Base-by-base conservation (phyloP, 2,113 vertebrate genomes). In the Riparia riparia region DNA sequence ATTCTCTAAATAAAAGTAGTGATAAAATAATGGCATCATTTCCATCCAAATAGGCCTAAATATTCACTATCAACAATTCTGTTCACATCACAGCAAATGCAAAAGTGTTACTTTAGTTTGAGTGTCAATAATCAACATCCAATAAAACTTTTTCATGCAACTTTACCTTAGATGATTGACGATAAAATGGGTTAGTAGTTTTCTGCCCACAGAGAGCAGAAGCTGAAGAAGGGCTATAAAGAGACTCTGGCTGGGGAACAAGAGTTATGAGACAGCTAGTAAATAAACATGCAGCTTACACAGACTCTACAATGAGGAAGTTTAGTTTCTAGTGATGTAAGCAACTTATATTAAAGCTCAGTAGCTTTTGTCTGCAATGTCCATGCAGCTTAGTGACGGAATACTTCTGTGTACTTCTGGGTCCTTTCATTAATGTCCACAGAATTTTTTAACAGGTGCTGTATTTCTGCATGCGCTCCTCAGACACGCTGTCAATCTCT, bases 141-240 rank as follows among this genome's bases (percentile, higher is more conserved):
- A 94, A 51, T 1, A 96, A 41, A 82, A 44, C 14, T 93, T 95
- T 90, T 95, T 76, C 94, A 96, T 97, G 95, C 93, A 94, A 96
- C 82, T 97, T 98, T 98, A 98, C 97, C 98, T 98, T 97, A 89
- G 95, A 90, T 66, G 96, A 93, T 87, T 79, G 96, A 96, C 21
- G 94, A 93, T 96, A 98, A 97, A 98, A 98, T 93, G 97, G 95
- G 96, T 98, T 97, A 97, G 97, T 97, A 98, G 96, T 50, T 84
- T 97, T 97, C 97, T 98, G 97, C 97, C 94, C 97, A 97, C 96
- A 93, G 93, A 97, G 89, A 71, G 97, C 97, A 83, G 98, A 97
- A 88, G 97, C 82, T 88, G 97, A 95, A 96, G 97, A 86, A 97
- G 97, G 95, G 76, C 93, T 98, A 97, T 93, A 97, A 74, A 98